These are phyloP conservation scores for Asobara japonica DNA, from an alignment of 1,140 invertebrate species.

Conservation along the genomic window DNA sequence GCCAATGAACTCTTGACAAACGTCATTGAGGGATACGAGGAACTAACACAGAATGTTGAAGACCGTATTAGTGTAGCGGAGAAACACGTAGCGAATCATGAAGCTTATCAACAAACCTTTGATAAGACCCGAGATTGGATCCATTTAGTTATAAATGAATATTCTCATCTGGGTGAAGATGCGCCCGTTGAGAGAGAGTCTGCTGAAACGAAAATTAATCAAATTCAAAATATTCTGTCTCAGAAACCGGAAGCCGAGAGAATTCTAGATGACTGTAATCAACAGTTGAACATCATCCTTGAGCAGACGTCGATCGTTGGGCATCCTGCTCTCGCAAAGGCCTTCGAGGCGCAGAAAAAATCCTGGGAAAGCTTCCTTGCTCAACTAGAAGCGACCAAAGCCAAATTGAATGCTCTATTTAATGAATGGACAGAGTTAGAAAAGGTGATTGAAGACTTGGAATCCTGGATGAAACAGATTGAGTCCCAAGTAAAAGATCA, in stretches of 20 bases:
- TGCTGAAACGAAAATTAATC: slow-evolving; percentile 77
- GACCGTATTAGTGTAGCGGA: slow-evolving; percentile 75
- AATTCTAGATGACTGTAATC: slow-evolving; percentile 76
- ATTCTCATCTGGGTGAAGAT: slow-evolving; percentile 74
- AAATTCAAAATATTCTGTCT: slow-evolving; percentile 80
- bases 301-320: slow-evolving; percentile 83
- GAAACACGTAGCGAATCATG: slow-evolving; percentile 82
- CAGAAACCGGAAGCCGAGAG: slow-evolving; percentile 79
- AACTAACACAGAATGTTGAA: slow-evolving; percentile 74
- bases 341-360: slow-evolving; percentile 79
- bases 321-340: slow-evolving; percentile 77
- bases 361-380: slow-evolving; percentile 82
- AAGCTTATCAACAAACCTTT: slow-evolving; percentile 81
- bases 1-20: slow-evolving; percentile 75
- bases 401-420: slow-evolving; percentile 76
- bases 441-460: slow-evolving; percentile 78
- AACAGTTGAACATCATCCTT: slow-evolving; percentile 77
- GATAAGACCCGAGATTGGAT: slow-evolving; percentile 81
- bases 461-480: slow-evolving; percentile 85
- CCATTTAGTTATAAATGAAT: slow-evolving; percentile 76
- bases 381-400: slow-evolving; percentile 75
- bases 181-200: slow-evolving; percentile 77
- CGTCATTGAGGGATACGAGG: slow-evolving; percentile 76
- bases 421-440: slow-evolving; percentile 85
- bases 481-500: slow-evolving; percentile 89